Evolutionary conservation across 2,797 vertebrate genomes (phyloP).

Genomic region (Tokudaia muenninki): DNA sequence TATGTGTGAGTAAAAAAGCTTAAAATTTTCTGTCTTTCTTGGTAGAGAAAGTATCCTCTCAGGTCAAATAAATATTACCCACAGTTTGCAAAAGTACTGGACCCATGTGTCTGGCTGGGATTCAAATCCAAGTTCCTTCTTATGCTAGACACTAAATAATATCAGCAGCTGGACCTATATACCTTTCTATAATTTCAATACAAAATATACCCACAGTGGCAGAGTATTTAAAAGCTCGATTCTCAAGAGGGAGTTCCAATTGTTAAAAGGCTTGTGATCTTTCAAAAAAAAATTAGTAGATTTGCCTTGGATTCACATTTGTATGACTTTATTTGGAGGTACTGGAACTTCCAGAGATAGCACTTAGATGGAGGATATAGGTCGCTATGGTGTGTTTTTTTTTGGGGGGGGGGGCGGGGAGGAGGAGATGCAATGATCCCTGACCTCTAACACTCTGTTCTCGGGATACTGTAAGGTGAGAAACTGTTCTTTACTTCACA

Average conservation of each 20-base stretch:
- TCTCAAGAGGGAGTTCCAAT: neutral
- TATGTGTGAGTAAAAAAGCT: neutral
- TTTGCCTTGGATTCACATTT: neutral
- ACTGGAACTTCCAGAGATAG: neutral
- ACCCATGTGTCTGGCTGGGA: too few relatives aligned
- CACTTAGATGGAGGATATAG: too few relatives aligned
- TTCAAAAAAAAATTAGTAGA: neutral
- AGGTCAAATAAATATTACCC: neutral
- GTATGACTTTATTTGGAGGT: neutral
- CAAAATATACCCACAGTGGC: neutral
- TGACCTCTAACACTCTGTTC: neutral
- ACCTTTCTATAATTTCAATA: neutral
- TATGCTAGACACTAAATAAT: neutral
- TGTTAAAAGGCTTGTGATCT: too few relatives aligned
- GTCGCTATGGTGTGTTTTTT: neutral
- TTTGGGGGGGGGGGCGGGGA: accelerated
- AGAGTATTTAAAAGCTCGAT: neutral
- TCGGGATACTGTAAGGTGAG: neutral
- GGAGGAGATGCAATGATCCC: neutral
- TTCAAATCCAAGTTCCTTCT: neutral
- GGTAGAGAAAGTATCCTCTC: neutral
- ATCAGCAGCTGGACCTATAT: neutral
- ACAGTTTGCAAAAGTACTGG: neutral
- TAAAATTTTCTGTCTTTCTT: neutral
- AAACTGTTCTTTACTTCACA: neutral